Conservation (phyloP, 2,888 invertebrate genomes). For the Myathropa florea region DNA sequence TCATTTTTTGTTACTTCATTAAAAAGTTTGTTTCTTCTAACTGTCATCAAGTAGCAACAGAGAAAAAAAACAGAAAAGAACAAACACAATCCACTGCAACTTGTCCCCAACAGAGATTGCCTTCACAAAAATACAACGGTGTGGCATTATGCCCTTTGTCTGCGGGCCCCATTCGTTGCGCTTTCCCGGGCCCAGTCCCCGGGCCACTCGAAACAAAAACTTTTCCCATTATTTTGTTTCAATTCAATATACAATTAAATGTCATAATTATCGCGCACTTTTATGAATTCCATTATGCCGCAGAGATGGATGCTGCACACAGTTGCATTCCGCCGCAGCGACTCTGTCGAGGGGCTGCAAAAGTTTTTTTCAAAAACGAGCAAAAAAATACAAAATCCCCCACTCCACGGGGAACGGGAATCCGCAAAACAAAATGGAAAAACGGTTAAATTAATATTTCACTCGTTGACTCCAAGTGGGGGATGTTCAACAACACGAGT, state of each 20-base stretch:
- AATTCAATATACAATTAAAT: slow-evolving; percentile 68
- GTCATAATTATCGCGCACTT: slow-evolving; percentile 69
- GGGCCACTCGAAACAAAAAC: slow-evolving; percentile 59
- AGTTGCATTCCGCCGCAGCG: background rate
- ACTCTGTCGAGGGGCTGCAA: slow-evolving; percentile 44
- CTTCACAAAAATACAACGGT: slow-evolving; percentile 39
- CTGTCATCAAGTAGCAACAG: background rate
- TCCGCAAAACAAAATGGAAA: slow-evolving; percentile 45
- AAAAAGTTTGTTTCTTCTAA: background rate
- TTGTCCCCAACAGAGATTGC: background rate
- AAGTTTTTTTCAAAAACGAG: slow-evolving; percentile 39
- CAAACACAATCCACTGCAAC: slow-evolving; percentile 19
- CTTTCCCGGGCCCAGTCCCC: slow-evolving; percentile 42
- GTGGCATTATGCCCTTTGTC: slow-evolving; percentile 54
- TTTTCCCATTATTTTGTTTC: slow-evolving; percentile 67
- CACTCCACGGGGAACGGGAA: slow-evolving; percentile 18
- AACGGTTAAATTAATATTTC: slow-evolving; percentile 48
- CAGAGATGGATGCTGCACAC: background rate
- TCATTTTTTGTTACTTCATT: background rate
- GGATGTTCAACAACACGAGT: background rate
- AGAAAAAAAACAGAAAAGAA: background rate
- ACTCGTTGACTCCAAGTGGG: slow-evolving; percentile 12
- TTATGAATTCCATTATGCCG: slow-evolving; percentile 60
- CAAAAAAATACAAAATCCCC: slow-evolving; percentile 1
- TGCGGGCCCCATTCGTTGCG: slow-evolving; percentile 39